These are phyloP conservation scores for Semaprochilodus insignis DNA, from an alignment of 2,797 vertebrate species.

Conservation along the genomic window DNA sequence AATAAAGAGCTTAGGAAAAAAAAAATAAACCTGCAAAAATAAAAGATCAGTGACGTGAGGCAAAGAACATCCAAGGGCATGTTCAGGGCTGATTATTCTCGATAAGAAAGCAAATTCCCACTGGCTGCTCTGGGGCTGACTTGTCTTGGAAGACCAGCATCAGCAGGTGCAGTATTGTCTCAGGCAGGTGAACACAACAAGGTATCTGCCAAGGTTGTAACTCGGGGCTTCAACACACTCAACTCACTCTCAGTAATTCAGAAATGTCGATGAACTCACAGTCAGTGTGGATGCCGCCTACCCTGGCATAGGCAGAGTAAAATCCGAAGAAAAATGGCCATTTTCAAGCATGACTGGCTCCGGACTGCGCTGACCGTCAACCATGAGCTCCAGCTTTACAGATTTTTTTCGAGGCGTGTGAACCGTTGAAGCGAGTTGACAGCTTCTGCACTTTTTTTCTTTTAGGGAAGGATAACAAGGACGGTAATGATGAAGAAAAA, in stretches of 20 bases:
- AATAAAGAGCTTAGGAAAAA: not conserved
- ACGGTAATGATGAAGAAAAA: not conserved
- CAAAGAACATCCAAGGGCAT: slow-evolving; percentile 6
- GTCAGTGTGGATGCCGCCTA: not conserved
- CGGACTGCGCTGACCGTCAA: slow-evolving; percentile 8
- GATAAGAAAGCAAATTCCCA: not conserved
- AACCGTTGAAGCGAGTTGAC: slow-evolving; percentile 4
- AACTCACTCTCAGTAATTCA: not conserved
- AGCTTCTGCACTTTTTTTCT: slow-evolving; percentile 5
- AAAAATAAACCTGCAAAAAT: not conserved
- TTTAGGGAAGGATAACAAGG: slow-evolving; percentile 6
- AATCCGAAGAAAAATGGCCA: slow-evolving; percentile 23
- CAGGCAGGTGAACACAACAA: slow-evolving; percentile 1
- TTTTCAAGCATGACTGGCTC: slow-evolving; percentile 11
- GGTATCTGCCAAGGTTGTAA: not conserved
- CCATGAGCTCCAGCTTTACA: not conserved
- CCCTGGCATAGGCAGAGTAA: not conserved
- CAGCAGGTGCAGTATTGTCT: not conserved
- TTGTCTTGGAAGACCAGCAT: not conserved
- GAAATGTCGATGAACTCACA: slow-evolving; percentile 12
- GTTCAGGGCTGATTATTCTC: not conserved
- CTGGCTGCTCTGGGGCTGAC: slow-evolving; percentile 10
- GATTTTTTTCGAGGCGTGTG: not conserved
- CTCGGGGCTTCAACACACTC: not conserved
- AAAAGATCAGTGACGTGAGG: not conserved